Percentiles rank a stretch among this genome's conserved stretches.
Evolutionary conservation across 1,140 invertebrate species (phyloP).

Genomic region (Drosophila suzukii): DNA sequence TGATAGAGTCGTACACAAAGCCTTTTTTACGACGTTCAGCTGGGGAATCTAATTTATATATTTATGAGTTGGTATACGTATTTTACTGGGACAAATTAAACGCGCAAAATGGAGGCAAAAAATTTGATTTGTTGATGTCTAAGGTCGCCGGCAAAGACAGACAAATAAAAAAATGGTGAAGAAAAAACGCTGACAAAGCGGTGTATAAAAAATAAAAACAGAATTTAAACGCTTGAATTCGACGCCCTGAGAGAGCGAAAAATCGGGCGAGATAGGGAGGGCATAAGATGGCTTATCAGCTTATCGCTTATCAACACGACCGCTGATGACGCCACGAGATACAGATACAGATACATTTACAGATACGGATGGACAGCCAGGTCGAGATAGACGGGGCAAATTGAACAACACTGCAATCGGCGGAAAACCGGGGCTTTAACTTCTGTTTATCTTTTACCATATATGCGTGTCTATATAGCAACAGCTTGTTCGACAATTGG

Average conservation of each 20-base stretch:
- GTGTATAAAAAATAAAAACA: slow-evolving; percentile 28
- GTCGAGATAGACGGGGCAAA: slow-evolving; percentile 30
- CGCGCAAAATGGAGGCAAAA: slow-evolving; percentile 36
- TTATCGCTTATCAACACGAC: slow-evolving; percentile 45
- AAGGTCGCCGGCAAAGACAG: slow-evolving; percentile 39
- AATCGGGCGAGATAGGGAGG: slow-evolving; percentile 13
- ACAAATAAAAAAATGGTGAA: slow-evolving; percentile 6
- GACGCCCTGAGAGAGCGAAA: slow-evolving; percentile 19
- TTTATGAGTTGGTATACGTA: not conserved
- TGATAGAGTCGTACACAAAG: slow-evolving; percentile 44
- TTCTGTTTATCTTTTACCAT: slow-evolving; percentile 35
- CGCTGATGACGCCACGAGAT: slow-evolving; percentile 29
- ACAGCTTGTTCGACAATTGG: slow-evolving; percentile 51
- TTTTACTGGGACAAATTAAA: slow-evolving; percentile 22
- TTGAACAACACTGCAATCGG: slow-evolving; percentile 68
- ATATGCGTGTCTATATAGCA: slow-evolving; percentile 36
- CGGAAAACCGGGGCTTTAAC: slow-evolving; percentile 21
- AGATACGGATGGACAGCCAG: slow-evolving; percentile 25
- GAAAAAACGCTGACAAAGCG: slow-evolving; percentile 35
- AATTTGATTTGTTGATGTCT: slow-evolving; percentile 42
- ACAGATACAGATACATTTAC: slow-evolving; percentile 39
- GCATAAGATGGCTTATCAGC: slow-evolving; percentile 62
- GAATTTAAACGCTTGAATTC: slow-evolving; percentile 23
- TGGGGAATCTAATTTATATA: slow-evolving; percentile 26
- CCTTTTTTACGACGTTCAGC: slow-evolving; percentile 27